Evolutionary conservation across 2,888 invertebrate genomes (phyloP).

Genomic region (Andrena chrysosceles): DNA sequence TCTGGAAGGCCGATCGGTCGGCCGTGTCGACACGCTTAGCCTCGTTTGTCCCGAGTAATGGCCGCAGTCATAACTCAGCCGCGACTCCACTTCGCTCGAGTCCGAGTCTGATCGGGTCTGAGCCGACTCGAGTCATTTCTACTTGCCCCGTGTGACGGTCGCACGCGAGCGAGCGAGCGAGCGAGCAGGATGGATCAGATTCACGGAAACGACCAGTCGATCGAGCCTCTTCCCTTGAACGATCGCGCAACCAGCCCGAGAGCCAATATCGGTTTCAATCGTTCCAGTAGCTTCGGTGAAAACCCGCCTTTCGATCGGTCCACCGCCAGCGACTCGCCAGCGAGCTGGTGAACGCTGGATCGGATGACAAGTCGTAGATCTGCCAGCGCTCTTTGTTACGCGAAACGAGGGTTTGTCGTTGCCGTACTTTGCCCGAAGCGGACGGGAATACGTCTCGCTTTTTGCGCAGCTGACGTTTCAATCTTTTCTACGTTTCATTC

Average conservation of each 20-base stretch:
- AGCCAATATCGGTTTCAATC: constrained; percentile 36
- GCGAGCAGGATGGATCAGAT: constrained; percentile 58
- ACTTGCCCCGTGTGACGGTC: constrained; percentile 36
- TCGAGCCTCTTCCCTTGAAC: constrained; percentile 34
- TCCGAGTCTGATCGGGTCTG: constrained; percentile 44
- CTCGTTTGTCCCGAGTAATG: constrained; percentile 81
- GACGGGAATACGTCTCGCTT: background rate
- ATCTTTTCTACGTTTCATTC: constrained; percentile 8
- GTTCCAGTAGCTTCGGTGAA: constrained; percentile 32
- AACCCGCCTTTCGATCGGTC: constrained; percentile 22
- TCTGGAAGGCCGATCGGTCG: constrained; percentile 66
- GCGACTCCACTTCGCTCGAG: constrained; percentile 55
- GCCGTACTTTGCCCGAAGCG: background rate
- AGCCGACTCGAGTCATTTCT: constrained; percentile 39
- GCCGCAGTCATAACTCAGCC: constrained; percentile 78
- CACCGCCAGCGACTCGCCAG: background rate
- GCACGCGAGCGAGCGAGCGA: constrained; percentile 24
- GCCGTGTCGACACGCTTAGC: constrained; percentile 81
- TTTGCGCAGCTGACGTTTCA: constrained; percentile 8
- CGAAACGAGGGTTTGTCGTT: constrained; percentile 14
- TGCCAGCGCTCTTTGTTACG: constrained; percentile 17
- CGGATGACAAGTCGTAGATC: constrained; percentile 22
- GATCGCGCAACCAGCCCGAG: constrained; percentile 44
- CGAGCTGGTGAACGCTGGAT: background rate
- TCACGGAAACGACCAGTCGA: constrained; percentile 73